Evolutionary conservation across 2,113 vertebrate genomes (phyloP).

Genomic region (Enhydra lutris): DNA sequence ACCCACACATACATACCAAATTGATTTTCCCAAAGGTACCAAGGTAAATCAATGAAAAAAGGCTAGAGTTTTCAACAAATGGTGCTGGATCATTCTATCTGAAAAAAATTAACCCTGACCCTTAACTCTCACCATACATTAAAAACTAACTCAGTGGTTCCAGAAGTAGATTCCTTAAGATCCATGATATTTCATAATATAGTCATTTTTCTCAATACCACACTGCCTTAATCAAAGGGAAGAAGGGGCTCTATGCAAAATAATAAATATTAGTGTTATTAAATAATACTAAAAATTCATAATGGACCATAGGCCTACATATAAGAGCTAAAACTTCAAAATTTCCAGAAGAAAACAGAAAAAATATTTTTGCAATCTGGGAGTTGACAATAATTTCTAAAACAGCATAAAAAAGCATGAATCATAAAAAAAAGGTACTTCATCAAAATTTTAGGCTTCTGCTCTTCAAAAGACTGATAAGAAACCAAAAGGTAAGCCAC

Average conservation of each 20-base stretch:
- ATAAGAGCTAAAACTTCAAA: not conserved
- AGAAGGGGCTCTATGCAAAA: not conserved
- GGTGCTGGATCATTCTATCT: not conserved
- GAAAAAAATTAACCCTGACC: not conserved
- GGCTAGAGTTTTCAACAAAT: constrained; percentile 11
- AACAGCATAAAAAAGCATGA: not conserved
- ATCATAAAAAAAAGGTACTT: not conserved
- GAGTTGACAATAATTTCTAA: not conserved
- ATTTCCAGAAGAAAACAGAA: not conserved
- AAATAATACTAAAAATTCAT: constrained; percentile 5
- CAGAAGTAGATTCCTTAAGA: constrained; percentile 12
- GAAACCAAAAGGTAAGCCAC: constrained; percentile 4
- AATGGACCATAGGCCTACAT: not conserved
- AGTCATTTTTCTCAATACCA: not conserved
- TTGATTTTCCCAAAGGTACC: not conserved
- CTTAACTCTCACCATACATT: not conserved
- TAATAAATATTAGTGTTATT: constrained; percentile 6
- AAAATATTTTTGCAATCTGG: not conserved
- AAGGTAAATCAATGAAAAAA: constrained; percentile 17
- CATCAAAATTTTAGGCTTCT: constrained; percentile 13
- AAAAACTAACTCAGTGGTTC: constrained; percentile 20
- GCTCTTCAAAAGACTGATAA: not conserved
- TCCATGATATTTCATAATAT: not conserved
- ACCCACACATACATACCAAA: not conserved
- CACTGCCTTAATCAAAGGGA: not conserved